A percentile compares a stretch with the other conserved stretches of the same genome.
Evolutionary conservation across 2,113 vertebrate species (phyloP).

Genomic region (Emydocephalus ijimae): DNA sequence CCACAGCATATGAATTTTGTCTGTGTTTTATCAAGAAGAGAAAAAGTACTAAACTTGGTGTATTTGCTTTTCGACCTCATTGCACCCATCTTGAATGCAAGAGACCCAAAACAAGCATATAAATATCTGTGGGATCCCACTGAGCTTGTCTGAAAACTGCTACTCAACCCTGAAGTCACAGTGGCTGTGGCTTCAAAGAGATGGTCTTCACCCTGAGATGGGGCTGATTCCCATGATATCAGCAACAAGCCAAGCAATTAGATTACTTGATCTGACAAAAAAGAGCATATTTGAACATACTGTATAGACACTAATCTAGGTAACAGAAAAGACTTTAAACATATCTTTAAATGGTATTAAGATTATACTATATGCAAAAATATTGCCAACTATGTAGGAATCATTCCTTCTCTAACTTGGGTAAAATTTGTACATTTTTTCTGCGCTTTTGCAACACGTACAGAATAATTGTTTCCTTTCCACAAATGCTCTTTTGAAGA

Average conservation of each 20-base stretch:
- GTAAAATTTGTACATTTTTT: constrained; percentile 32
- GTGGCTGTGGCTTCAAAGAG: constrained; percentile 19
- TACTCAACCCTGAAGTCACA: constrained; percentile 18
- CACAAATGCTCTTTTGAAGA: constrained; percentile 50
- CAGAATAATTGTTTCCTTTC: constrained; percentile 47
- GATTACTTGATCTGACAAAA: constrained; percentile 48
- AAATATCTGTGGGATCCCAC: background rate
- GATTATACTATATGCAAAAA: background rate
- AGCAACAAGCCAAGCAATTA: constrained; percentile 35
- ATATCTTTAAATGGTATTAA: constrained; percentile 17
- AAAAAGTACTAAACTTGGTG: background rate
- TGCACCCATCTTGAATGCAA: constrained; percentile 6
- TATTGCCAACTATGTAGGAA: background rate
- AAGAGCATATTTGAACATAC: constrained; percentile 42
- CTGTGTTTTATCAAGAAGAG: background rate
- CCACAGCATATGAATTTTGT: background rate
- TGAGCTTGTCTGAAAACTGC: constrained; percentile 26
- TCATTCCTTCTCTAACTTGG: background rate
- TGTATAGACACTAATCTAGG: constrained; percentile 4
- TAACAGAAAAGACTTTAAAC: constrained; percentile 10
- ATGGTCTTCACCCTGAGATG: background rate
- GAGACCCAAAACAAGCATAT: constrained; percentile 6
- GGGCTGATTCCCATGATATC: constrained; percentile 12
- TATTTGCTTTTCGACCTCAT: constrained; percentile 20
- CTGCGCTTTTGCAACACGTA: constrained; percentile 41